Percentiles rank a stretch among this genome's conserved stretches.
phyloP scores from a whole-genome alignment of 2,113 vertebrate genomes.

The Typhlomys cinereus region DNA sequence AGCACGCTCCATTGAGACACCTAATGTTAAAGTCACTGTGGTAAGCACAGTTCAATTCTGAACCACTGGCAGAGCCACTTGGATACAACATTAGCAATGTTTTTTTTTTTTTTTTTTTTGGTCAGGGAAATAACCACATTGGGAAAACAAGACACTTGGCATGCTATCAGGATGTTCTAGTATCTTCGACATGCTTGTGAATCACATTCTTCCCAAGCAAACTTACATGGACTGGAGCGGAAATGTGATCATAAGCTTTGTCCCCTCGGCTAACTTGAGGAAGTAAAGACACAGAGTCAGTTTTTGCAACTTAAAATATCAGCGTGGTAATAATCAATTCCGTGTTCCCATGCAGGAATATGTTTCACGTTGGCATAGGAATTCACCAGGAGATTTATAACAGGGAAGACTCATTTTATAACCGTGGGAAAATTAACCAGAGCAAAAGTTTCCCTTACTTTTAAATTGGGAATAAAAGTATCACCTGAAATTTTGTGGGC shows the following conservation, averaged over 20 bases:
- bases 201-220: neutral
- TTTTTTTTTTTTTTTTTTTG: too few species aligned
- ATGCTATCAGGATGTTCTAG: constrained; percentile 32
- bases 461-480: neutral
- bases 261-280: neutral
- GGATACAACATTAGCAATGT: constrained; percentile 12
- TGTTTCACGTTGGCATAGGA: neutral
- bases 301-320: neutral
- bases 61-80: constrained; percentile 8
- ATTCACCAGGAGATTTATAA: neutral
- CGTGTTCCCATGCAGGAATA: too few species aligned
- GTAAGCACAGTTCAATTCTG: constrained; percentile 33
- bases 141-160: constrained; percentile 39
- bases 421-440: neutral
- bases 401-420: neutral
- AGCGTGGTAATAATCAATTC: neutral
- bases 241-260: constrained; percentile 9
- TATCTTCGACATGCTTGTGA: constrained; percentile 43
- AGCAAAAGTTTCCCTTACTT: neutral
- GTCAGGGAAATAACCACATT: constrained; percentile 51
- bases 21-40: constrained; percentile 59
- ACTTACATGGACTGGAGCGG: neutral
- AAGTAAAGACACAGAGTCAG: neutral
- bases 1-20: constrained; percentile 68
- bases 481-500: neutral